Conservation (phyloP, 2,888 invertebrate species). For the Laothoe populi region DNA sequence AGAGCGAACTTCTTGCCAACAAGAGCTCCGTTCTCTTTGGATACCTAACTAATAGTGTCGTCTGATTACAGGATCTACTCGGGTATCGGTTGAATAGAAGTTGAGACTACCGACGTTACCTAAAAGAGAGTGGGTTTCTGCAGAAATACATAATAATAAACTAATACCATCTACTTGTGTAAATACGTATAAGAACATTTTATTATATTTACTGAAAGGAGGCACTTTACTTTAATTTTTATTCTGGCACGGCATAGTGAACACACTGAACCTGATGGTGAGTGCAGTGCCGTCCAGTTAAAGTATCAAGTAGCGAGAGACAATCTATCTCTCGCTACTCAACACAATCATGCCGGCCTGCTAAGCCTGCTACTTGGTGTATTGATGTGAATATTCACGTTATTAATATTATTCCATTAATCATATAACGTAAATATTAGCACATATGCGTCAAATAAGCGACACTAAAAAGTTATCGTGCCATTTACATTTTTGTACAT, state of each 20-base stretch:
- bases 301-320: too few relatives aligned
- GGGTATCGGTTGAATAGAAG: conserved; percentile 58
- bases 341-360: too few relatives aligned
- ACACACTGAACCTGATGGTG: too few relatives aligned
- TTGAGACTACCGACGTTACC: conserved; percentile 53
- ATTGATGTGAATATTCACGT: too few relatives aligned
- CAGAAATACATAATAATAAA: not conserved
- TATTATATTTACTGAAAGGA: not conserved
- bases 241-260: too few relatives aligned
- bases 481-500: not conserved
- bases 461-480: too few relatives aligned
- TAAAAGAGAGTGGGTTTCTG: not conserved
- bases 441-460: too few relatives aligned
- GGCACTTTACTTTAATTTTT: too few relatives aligned
- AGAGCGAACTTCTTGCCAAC: conserved; percentile 38
- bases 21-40: conserved; percentile 40
- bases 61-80: conserved; percentile 48
- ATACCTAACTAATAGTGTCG: conserved; percentile 46
- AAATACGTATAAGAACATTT: not conserved
- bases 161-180: not conserved
- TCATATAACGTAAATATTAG: not conserved
- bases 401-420: not conserved
- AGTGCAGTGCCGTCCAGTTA: too few relatives aligned
- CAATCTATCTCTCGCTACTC: too few relatives aligned
- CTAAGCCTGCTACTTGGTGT: too few relatives aligned